A percentile compares a stretch with the other conserved stretches of the same genome.
These are phyloP conservation scores for Heliconius himera DNA, from an alignment of 1,140 invertebrate genomes.

Conservation along the genomic window DNA sequence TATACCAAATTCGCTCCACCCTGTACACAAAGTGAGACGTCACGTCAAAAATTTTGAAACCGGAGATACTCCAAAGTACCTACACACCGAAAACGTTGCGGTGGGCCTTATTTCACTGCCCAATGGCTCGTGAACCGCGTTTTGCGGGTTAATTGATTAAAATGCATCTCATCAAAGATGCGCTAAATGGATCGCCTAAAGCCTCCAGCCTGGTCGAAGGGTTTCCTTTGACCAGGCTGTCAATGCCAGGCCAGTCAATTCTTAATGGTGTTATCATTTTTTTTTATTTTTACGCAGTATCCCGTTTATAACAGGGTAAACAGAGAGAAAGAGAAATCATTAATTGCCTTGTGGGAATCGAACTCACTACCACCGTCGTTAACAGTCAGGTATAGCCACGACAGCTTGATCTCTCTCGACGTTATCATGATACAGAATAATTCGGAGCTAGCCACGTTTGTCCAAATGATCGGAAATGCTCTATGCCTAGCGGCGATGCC, in stretches of 20 bases:
- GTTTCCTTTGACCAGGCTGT: too few relatives aligned
- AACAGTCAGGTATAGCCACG: too few relatives aligned
- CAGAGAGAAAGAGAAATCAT: too few relatives aligned
- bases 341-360: too few relatives aligned
- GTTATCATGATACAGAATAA: constrained; percentile 51
- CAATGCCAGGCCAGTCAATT: too few relatives aligned
- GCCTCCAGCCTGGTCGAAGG: constrained; percentile 51
- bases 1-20: background rate
- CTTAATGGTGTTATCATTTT: too few relatives aligned
- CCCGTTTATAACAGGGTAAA: too few relatives aligned
- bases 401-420: background rate
- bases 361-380: too few relatives aligned
- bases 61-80: constrained; percentile 46
- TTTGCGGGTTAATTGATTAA: constrained; percentile 78
- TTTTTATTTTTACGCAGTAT: too few relatives aligned
- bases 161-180: constrained; percentile 74
- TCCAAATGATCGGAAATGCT: constrained; percentile 39
- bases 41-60: constrained; percentile 63
- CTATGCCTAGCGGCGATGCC: constrained; percentile 5
- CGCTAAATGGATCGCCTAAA: constrained; percentile 37
- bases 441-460: constrained; percentile 32
- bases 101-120: constrained; percentile 74
- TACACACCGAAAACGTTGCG: constrained; percentile 57
- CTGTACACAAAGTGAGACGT: background rate
- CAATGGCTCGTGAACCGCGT: constrained; percentile 69